Evolutionary conservation across 1,140 invertebrate species (phyloP).

Genomic region (Drusus annulatus): DNA sequence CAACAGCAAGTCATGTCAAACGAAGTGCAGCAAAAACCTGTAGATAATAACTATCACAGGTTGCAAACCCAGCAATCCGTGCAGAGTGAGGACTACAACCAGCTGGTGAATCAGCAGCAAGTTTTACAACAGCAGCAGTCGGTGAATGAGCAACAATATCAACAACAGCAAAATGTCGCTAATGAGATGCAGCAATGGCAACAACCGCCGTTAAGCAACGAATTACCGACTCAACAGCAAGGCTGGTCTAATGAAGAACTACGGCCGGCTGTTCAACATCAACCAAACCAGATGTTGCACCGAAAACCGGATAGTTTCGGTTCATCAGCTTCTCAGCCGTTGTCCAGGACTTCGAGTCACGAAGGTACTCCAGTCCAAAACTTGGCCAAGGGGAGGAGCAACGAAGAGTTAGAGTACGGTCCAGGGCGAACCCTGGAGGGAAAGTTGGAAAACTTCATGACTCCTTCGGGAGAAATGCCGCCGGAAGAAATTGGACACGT

Average conservation of each 20-base stretch:
- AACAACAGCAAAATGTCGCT: not conserved
- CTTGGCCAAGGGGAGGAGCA: conserved; percentile 61
- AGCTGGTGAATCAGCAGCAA: not conserved
- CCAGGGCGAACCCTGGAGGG: conserved; percentile 62
- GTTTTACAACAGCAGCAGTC: not conserved
- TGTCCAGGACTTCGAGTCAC: conserved; percentile 66
- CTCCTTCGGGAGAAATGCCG: conserved; percentile 53
- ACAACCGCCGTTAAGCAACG: not conserved
- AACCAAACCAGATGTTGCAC: not conserved
- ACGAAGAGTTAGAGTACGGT: conserved; percentile 58
- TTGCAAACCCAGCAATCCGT: conserved; percentile 6
- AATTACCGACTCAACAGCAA: not conserved
- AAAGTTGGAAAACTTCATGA: conserved; percentile 53
- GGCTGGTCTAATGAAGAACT: not conserved
- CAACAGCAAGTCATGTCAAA: conserved; percentile 29
- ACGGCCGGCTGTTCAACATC: not conserved
- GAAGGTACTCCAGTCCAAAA: conserved; percentile 70
- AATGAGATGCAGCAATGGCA: not conserved
- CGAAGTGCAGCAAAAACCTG: not conserved
- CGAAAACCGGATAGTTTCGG: conserved; percentile 47
- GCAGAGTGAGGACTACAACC: conserved; percentile 13
- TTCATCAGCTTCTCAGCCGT: conserved; percentile 49
- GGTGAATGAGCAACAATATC: not conserved
- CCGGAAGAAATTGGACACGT: conserved; percentile 48
- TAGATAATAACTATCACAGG: not conserved